phyloP scores from a whole-genome alignment of 2,113 vertebrate species.

The Misgurnus mizolepis region DNA sequence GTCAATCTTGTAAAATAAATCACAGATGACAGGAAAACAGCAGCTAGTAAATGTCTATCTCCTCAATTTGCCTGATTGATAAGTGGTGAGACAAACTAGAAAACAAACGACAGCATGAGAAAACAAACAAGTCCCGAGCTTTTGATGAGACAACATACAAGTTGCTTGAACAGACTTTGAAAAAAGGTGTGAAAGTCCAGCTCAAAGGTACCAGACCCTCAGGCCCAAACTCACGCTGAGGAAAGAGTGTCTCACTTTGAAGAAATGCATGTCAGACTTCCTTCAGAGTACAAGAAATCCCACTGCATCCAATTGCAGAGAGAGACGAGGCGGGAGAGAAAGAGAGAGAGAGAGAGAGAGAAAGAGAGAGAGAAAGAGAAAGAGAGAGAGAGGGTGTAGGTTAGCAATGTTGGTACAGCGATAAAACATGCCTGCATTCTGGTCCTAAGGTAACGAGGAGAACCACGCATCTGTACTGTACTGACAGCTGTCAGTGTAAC shows the following conservation, averaged over 20 bases:
- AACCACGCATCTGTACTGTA: not conserved
- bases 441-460: constrained; percentile 15
- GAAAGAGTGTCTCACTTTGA: constrained; percentile 26
- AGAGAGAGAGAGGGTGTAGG: not conserved
- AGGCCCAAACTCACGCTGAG: constrained; percentile 23
- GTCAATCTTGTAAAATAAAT: constrained; percentile 57
- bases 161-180: not conserved
- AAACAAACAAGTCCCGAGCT: not conserved
- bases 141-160: constrained; percentile 7
- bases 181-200: constrained; percentile 11
- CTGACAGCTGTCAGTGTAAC: constrained; percentile 72
- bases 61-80: constrained; percentile 31
- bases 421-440: constrained; percentile 23
- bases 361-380: not conserved
- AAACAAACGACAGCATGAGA: not conserved
- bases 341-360: constrained; percentile 2
- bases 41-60: constrained; percentile 18
- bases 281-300: constrained; percentile 36
- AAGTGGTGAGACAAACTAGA: not conserved
- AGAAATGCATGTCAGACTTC: constrained; percentile 39
- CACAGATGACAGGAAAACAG: constrained; percentile 34
- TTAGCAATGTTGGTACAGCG: constrained; percentile 9
- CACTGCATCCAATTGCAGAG: constrained; percentile 39
- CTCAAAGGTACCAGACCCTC: constrained; percentile 31
- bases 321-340: not conserved